Percentiles rank a stretch among this genome's conserved stretches.
phyloP scores from a whole-genome alignment of 2,797 vertebrate species.

The Artibeus lituratus region DNA sequence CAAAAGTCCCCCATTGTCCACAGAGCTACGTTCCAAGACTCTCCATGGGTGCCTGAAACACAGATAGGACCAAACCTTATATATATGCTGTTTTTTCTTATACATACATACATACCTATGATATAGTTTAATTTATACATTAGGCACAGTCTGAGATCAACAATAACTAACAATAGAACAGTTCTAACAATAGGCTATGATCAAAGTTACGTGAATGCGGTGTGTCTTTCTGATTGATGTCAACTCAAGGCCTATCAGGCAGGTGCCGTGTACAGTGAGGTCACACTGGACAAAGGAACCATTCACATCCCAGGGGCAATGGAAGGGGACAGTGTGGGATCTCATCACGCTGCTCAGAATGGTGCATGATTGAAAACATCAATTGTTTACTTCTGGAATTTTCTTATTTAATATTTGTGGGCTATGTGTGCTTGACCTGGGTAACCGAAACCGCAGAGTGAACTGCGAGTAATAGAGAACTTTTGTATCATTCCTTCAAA shows the following conservation, averaged over 20 bases:
- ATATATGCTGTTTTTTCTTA: not conserved
- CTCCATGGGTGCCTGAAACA: not conserved
- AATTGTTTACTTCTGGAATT: not conserved
- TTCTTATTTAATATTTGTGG: not conserved
- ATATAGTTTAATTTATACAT: not conserved
- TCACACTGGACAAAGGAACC: not conserved
- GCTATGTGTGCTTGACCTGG: not conserved
- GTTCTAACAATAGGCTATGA: not conserved
- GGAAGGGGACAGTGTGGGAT: not conserved
- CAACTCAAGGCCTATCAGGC: not conserved
- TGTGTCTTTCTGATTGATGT: not conserved
- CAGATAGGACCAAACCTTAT: too few species aligned
- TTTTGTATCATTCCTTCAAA: not conserved
- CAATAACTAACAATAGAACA: not conserved
- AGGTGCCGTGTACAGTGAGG: too few species aligned
- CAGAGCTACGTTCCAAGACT: not conserved
- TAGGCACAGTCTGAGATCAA: not conserved
- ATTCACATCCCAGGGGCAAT: not conserved
- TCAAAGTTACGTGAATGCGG: not conserved
- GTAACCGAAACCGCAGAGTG: not conserved
- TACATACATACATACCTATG: not conserved
- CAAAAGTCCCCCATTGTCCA: not conserved
- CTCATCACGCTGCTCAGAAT: not conserved
- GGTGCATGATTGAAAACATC: not conserved
- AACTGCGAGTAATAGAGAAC: not conserved